phyloP scores from a whole-genome alignment of 2,113 vertebrate genomes.

The Microtus richardsoni region DNA sequence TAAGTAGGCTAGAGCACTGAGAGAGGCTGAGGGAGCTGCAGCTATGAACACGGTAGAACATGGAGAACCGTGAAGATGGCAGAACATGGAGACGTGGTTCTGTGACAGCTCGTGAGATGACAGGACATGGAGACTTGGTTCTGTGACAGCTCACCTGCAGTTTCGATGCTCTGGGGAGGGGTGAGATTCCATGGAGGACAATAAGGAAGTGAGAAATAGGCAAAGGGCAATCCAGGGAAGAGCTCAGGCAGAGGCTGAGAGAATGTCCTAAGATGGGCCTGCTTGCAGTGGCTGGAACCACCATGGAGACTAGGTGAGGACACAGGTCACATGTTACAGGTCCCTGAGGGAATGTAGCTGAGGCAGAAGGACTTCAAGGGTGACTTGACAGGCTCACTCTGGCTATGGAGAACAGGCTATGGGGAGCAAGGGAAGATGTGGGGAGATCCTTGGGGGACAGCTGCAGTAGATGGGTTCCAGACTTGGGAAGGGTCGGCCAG shows the following conservation, averaged over 20 bases:
- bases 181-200: neutral
- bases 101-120: no score
- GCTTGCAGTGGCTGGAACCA: neutral
- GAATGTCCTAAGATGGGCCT: neutral
- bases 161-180: neutral
- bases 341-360: neutral
- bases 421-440: no score
- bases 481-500: neutral
- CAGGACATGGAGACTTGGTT: neutral
- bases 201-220: neutral
- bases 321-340: accelerated
- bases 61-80: no score
- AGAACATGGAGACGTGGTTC: neutral
- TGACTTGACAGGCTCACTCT: neutral
- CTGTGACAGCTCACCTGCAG: neutral
- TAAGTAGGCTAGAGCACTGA: neutral
- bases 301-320: neutral
- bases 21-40: neutral
- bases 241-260: neutral
- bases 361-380: neutral
- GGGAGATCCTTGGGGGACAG: neutral
- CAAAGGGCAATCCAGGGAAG: neutral
- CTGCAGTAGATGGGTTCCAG: neutral
- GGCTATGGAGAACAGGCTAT: neutral
- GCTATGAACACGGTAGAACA: neutral